Conservation (phyloP, 2,888 invertebrate genomes). For the Glaucopsyche alexis region DNA sequence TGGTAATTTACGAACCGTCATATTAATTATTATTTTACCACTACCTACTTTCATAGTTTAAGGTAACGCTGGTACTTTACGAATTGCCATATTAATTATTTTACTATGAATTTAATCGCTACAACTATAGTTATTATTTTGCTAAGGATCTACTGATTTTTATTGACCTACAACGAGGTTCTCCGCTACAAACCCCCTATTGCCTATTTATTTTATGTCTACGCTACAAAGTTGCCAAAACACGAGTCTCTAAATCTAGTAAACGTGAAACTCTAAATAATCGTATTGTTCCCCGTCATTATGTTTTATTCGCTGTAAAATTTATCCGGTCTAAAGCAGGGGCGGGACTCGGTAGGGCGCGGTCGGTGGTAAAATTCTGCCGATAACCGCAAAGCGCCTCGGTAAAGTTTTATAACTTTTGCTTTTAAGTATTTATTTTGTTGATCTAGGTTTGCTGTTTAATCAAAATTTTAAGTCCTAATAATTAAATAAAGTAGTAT, state of each 20-base stretch:
- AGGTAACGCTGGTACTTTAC: no score
- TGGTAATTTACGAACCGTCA: no score
- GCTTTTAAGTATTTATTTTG: not conserved
- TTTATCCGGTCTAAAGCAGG: not conserved
- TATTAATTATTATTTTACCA: no score
- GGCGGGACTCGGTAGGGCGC: not conserved
- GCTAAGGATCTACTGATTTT: not conserved
- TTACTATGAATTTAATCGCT: no score
- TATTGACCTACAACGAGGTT: no score
- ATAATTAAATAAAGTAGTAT: no score
- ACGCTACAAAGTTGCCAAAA: not conserved
- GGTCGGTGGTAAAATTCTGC: constrained; percentile 10
- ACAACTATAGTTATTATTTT: no score
- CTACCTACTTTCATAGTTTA: no score
- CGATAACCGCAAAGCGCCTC: constrained; percentile 16
- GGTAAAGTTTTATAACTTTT: constrained; percentile 10
- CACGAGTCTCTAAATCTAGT: not conserved
- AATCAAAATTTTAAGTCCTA: not conserved
- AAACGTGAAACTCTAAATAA: constrained; percentile 10
- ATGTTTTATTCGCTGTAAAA: constrained; percentile 20
- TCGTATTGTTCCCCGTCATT: constrained; percentile 16
- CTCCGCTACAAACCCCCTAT: not conserved
- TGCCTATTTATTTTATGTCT: not conserved
- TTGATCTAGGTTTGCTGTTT: not conserved
- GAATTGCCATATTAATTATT: no score